Evolutionary conservation across 1,140 invertebrate species (phyloP).

Genomic region (Dinothrombium tinctorium): DNA sequence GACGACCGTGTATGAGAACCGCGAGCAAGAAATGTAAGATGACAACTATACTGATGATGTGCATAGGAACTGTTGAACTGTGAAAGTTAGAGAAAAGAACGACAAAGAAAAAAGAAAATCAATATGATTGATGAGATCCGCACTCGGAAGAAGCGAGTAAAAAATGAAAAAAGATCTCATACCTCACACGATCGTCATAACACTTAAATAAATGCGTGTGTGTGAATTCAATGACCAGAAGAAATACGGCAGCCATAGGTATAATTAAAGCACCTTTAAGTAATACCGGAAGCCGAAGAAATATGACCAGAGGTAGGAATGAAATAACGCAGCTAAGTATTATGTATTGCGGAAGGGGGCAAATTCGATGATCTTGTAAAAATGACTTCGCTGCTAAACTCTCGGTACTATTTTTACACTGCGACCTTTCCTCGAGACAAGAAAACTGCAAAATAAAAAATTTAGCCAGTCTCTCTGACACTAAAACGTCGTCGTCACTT

Average conservation of each 20-base stretch:
- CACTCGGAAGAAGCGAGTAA: too few species aligned
- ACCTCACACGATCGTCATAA: slow-evolving; percentile 41
- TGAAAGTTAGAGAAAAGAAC: neutral
- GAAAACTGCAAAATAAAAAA: slow-evolving; percentile 19
- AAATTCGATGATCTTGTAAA: slow-evolving; percentile 16
- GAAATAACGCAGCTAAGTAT: slow-evolving; percentile 52
- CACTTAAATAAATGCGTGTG: slow-evolving; percentile 50
- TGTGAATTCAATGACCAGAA: slow-evolving; percentile 53
- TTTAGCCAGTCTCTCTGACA: too few species aligned
- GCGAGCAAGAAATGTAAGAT: slow-evolving; percentile 54
- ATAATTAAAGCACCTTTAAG: slow-evolving; percentile 47
- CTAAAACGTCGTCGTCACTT: slow-evolving; percentile 23
- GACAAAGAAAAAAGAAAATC: neutral
- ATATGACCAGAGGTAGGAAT: slow-evolving; percentile 54
- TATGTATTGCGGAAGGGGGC: slow-evolving; percentile 40
- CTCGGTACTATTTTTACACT: slow-evolving; percentile 5
- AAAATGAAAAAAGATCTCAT: neutral
- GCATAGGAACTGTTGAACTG: slow-evolving; percentile 6
- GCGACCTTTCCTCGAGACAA: slow-evolving; percentile 14
- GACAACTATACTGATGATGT: slow-evolving; percentile 28
- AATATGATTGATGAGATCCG: neutral
- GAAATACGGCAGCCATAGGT: slow-evolving; percentile 51
- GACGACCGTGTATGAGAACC: slow-evolving; percentile 23
- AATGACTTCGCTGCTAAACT: neutral
- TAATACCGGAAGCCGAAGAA: slow-evolving; percentile 51